Percentiles rank a stretch among this genome's conserved stretches.
These are phyloP conservation scores for Sinocyclocheilus anophthalmus DNA, from an alignment of 2,113 vertebrate genomes.

Conservation along the genomic window DNA sequence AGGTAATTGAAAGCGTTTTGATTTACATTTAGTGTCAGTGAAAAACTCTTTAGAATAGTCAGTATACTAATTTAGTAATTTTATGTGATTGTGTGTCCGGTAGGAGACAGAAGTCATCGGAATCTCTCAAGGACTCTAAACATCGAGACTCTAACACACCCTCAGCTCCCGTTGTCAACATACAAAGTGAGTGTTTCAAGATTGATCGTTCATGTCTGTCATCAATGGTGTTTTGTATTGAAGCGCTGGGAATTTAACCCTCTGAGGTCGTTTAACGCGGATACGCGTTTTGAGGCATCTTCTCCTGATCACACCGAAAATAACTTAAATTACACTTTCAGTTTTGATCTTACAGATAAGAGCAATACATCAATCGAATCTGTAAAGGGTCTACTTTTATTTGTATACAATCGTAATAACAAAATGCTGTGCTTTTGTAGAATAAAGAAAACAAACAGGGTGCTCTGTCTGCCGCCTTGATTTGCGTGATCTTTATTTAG, in stretches of 20 bases:
- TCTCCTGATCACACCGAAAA: no score
- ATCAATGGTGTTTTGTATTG: not conserved
- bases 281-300: no score
- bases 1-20: not conserved
- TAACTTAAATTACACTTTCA: no score
- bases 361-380: no score
- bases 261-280: no score
- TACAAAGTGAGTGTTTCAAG: constrained; percentile 78
- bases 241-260: not conserved
- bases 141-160: constrained; percentile 70
- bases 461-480: no score
- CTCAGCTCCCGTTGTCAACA: constrained; percentile 83
- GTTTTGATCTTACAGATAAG: no score
- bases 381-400: no score
- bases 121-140: constrained; percentile 74
- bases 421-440: no score
- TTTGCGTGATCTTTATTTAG: no score
- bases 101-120: constrained; percentile 63
- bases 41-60: not conserved
- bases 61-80: not conserved
- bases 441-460: no score
- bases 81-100: not conserved
- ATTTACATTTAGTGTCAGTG: not conserved
- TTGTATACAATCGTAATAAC: no score
- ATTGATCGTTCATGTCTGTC: not conserved